Percentiles rank a stretch among this genome's conserved stretches.
These are phyloP conservation scores for Drosophila fungiperda DNA, from an alignment of 2,888 invertebrate species.

Conservation along the genomic window DNA sequence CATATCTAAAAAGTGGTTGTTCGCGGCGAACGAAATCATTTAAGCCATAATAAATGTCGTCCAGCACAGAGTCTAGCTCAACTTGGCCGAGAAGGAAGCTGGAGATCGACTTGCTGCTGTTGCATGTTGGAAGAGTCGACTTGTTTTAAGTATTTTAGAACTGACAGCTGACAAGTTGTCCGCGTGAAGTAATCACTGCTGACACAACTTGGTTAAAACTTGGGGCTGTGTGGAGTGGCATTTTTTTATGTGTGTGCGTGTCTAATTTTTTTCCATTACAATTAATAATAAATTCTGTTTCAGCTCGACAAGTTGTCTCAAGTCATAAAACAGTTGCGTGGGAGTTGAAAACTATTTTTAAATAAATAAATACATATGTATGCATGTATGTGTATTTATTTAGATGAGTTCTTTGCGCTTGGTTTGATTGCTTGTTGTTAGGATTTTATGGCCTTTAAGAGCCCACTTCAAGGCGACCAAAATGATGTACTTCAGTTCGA, in stretches of 20 bases:
- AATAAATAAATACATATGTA: neutral
- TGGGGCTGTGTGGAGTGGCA: slow-evolving; percentile 53
- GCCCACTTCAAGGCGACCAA: slow-evolving; percentile 53
- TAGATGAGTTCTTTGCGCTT: slow-evolving; percentile 49
- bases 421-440: slow-evolving; percentile 56
- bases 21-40: slow-evolving; percentile 25
- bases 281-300: slow-evolving; percentile 61
- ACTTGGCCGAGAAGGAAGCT: slow-evolving; percentile 39
- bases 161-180: slow-evolving; percentile 68
- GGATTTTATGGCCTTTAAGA: slow-evolving; percentile 61
- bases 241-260: slow-evolving; percentile 9
- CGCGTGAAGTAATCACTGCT: slow-evolving; percentile 32
- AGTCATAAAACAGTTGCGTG: slow-evolving; percentile 55
- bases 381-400: slow-evolving; percentile 35
- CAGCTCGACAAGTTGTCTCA: slow-evolving; percentile 23
- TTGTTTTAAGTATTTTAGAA: slow-evolving; percentile 13
- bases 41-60: slow-evolving; percentile 40
- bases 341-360: slow-evolving; percentile 53
- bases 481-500: slow-evolving; percentile 64
- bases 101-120: slow-evolving; percentile 16
- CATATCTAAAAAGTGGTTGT: slow-evolving; percentile 47
- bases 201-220: slow-evolving; percentile 9
- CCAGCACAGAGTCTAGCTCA: slow-evolving; percentile 37
- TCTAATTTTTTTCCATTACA: slow-evolving; percentile 40
- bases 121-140: slow-evolving; percentile 47